phyloP scores from a whole-genome alignment of 37 sponge, comb jelly and placozoan genomes.

The Tethya wilhelma region DNA sequence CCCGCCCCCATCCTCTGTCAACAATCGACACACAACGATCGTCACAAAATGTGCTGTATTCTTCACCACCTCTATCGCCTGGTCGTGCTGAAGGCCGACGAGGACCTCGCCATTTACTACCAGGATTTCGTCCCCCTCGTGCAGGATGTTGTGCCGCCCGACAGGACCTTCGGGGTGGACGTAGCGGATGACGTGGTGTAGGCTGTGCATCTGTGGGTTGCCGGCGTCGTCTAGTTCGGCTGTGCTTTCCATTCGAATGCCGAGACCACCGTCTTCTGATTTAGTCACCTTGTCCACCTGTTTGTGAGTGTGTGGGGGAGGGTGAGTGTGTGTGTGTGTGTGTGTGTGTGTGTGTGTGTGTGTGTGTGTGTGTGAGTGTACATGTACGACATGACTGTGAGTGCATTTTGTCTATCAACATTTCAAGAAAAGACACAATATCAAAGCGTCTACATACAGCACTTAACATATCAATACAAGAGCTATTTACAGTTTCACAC shows the following conservation, averaged over 20 bases:
- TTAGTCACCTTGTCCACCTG: constrained; percentile 24
- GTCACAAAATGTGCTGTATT: constrained; percentile 28
- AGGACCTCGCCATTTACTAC: constrained; percentile 56
- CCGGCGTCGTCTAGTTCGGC: constrained; percentile 59
- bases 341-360: too few species aligned
- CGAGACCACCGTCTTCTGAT: constrained; percentile 32
- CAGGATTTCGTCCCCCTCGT: constrained; percentile 73
- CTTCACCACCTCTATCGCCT: constrained; percentile 61
- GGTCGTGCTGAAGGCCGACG: constrained; percentile 42
- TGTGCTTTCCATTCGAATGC: constrained; percentile 70
- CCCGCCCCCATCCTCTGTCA: background rate
- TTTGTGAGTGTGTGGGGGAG: background rate
- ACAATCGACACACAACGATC: constrained; percentile 44
- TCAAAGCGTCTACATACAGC: too few species aligned
- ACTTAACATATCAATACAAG: too few species aligned
- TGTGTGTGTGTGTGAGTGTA: too few species aligned
- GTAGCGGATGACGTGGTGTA: constrained; percentile 56
- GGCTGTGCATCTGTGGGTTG: constrained; percentile 4
- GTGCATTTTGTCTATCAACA: too few species aligned
- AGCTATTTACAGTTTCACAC: too few species aligned
- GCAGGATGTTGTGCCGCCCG: constrained; percentile 18
- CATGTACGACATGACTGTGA: too few species aligned
- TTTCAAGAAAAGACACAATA: too few species aligned
- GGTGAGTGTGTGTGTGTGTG: too few species aligned
- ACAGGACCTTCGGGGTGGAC: constrained; percentile 47